Base-by-base conservation (phyloP, 2,888 invertebrate genomes). In the Trachelus tabidus region DNA sequence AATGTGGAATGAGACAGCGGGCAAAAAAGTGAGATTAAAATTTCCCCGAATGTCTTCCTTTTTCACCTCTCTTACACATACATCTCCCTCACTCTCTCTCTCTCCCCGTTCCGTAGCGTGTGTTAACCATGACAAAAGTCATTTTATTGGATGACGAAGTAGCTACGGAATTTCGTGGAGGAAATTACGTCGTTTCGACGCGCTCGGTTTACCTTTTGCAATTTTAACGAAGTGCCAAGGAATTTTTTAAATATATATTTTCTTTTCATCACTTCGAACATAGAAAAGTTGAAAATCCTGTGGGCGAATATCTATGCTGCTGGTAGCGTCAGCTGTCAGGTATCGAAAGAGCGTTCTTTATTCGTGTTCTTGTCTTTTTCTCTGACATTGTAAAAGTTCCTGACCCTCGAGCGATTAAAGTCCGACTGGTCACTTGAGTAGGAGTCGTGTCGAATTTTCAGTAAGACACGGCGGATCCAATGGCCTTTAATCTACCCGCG, bases 131-230 rank as follows among this genome's bases (percentile, higher is more conserved):
- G 71, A 71, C 31, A 71, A 71, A 71, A 71, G 31, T 34, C 71
- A 31, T 71, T 71, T 71, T 71, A 71, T 71, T 34, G 71, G 71
- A 33, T 71, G 71, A 71, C 71, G 71, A 71, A 34, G 12, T 34
- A 23, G 31, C 71, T 71, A 31, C 30, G 71, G 71, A 31, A 71
- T 71, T 71, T 33, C 71, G 12, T 33, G 71, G 2, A 33, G 71
- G 71, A 71, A 71, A 71, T 71, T 71, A 34, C 71, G 33, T 31
- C 31, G 71, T 33, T 33, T 71, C 71, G 71, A 31, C 56, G 56
- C 23, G 56, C 23, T 56, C 9, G 56, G 56, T 23, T 56, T 23
- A 56, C 56, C 56, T 56, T 56, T 56, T 56, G 56, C 56, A 9
- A 56, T 56, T 56, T 56, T 56, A 56, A 56, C 56, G 9, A 56